phyloP scores from a whole-genome alignment of 2,113 vertebrate species.

The Bambusicola thoracicus region DNA sequence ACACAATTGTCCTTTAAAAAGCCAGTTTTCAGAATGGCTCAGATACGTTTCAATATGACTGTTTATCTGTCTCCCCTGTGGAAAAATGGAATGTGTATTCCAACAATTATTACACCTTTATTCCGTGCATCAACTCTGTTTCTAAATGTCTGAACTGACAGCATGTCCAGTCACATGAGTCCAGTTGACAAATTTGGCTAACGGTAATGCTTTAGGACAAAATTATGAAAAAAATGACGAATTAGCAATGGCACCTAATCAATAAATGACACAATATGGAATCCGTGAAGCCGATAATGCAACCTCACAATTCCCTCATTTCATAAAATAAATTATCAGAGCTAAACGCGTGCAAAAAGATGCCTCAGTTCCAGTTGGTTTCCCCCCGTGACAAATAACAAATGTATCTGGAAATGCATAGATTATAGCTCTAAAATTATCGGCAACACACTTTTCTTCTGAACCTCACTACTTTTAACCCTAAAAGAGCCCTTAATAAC shows the following conservation, averaged over 20 bases:
- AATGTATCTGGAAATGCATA: background rate
- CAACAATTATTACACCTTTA: constrained; percentile 59
- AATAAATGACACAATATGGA: constrained; percentile 90
- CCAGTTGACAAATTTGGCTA: constrained; percentile 83
- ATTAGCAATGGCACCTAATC: constrained; percentile 97
- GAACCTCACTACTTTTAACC: background rate
- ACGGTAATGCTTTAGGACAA: constrained; percentile 84
- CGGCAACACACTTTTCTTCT: background rate
- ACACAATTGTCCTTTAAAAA: background rate
- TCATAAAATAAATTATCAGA: constrained; percentile 59
- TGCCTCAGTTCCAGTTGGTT: background rate
- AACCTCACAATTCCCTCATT: constrained; percentile 46
- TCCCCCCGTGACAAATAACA: background rate
- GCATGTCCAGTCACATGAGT: constrained; percentile 78
- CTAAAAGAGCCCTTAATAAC: background rate
- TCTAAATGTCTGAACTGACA: constrained; percentile 78
- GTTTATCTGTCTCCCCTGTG: background rate
- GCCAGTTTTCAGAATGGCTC: background rate
- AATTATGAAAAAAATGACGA: constrained; percentile 91
- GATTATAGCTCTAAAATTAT: background rate
- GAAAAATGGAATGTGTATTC: constrained; percentile 53
- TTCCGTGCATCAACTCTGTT: constrained; percentile 74
- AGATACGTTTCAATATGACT: background rate
- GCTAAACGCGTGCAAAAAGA: background rate
- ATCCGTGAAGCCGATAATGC: constrained; percentile 77